Evolutionary conservation across 1,140 invertebrate genomes (phyloP).

Genomic region (Drosophila quadrilineata): DNA sequence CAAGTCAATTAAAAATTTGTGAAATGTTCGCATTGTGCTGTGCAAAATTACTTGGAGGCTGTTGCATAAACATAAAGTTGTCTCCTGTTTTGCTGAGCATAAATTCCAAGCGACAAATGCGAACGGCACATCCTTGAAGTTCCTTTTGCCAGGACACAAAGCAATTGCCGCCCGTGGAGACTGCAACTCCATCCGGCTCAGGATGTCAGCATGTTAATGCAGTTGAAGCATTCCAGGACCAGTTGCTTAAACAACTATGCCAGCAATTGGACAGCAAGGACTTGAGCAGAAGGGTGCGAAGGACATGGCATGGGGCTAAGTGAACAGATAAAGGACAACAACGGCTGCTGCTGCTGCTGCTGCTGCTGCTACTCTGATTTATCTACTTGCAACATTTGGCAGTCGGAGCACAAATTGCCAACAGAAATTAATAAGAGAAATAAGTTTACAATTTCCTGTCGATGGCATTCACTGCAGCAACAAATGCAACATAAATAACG

Average conservation of each 20-base stretch:
- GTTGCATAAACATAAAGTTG: no score
- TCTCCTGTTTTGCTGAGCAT: no score
- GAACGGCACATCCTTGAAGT: not conserved
- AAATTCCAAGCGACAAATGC: no score
- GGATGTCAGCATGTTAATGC: slow-evolving; percentile 6
- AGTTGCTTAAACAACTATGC: slow-evolving; percentile 9
- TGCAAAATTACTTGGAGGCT: no score
- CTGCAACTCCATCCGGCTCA: not conserved
- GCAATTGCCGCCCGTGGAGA: not conserved
- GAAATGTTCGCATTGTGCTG: no score
- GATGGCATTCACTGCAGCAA: slow-evolving; percentile 15
- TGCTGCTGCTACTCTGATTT: no score
- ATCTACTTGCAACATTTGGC: slow-evolving; percentile 26
- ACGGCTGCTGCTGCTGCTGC: no score
- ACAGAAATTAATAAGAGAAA: slow-evolving; percentile 73
- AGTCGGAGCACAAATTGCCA: slow-evolving; percentile 58
- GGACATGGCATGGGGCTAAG: not conserved
- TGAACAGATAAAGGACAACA: slow-evolving; percentile 15
- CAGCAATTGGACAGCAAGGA: slow-evolving; percentile 14
- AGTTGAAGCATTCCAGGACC: slow-evolving; percentile 8
- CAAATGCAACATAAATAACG: slow-evolving; percentile 3
- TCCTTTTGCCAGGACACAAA: not conserved
- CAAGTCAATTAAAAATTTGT: no score
- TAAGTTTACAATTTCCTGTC: slow-evolving; percentile 73
- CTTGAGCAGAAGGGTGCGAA: no score